Base-by-base conservation (phyloP, 2,797 vertebrate species). In the Acipenser ruthenus region DNA sequence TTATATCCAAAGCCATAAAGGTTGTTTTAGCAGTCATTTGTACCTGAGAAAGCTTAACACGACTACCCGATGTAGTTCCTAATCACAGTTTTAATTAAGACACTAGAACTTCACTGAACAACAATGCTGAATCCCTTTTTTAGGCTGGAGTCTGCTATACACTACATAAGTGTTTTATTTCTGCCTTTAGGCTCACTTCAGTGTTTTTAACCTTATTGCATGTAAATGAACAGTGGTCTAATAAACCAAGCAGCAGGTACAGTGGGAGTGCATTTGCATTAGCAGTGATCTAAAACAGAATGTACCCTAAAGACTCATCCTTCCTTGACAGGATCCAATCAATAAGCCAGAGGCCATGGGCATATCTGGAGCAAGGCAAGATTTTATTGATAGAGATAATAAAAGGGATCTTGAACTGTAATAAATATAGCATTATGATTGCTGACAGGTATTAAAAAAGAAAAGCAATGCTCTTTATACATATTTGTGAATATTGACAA, bases 201-300 rank as follows among this genome's bases (percentile, higher is more conserved):
- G 64, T 68, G 77, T 76, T 76, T 82, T 81, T 77, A 63, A 74
- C 82, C 74, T 49, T 15, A 56, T 65, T 83, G 79, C 83, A 85
- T 85, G 84, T 85, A 81, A 82, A 85, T 85, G 76, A 83, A 81
- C 72, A 65, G 80, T 76, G 82, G 79, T 78, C 81, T 81, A 80
- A 73, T 79, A 78, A 83, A 78, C 82, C 82, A 74, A 68, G 77
- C 74, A 81, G 72, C 73, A 74, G 79, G 70, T 74, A 37, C 37
- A 37, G 37, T 37, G 66, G 72, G 70, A 68, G 71, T 77, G 82
- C 76, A 71, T 82, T 71, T 80, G 68, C 77, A 69, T 80, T 82
- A 78, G 71, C 67, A 83, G 68, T 72, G 67, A 68, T 78, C 52
- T 75, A 72, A 72, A 79, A 75, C 71, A 73, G 64, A 77, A 72